These are phyloP conservation scores for Aphaenogaster ashmeadi DNA, from an alignment of 1,140 invertebrate genomes.

Conservation along the genomic window DNA sequence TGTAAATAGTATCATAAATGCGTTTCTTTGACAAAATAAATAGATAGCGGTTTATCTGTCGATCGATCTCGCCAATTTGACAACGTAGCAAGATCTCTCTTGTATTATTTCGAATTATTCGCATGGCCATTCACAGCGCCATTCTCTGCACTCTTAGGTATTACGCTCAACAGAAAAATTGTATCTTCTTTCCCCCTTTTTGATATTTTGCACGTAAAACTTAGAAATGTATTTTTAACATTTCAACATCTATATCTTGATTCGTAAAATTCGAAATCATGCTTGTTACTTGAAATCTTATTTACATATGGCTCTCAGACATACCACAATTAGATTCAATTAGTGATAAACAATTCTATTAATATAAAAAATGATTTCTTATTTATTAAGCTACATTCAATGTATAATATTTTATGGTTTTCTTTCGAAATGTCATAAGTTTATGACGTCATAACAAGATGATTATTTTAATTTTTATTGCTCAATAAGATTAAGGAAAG, in stretches of 20 bases:
- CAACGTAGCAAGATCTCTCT: neutral
- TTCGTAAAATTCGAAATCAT: conserved; percentile 11
- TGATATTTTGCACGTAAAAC: conserved; percentile 20
- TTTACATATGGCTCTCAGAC: conserved; percentile 12
- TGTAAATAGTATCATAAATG: neutral
- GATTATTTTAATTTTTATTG: neutral
- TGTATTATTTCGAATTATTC: neutral
- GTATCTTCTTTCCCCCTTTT: neutral
- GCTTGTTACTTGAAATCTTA: conserved; percentile 3
- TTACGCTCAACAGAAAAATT: conserved; percentile 45
- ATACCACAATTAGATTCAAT: neutral
- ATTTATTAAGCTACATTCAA: neutral
- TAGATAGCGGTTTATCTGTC: neutral
- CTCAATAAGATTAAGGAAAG: neutral
- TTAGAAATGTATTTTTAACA: conserved; percentile 3
- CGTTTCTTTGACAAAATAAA: neutral
- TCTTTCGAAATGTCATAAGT: neutral
- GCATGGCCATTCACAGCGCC: conserved; percentile 48
- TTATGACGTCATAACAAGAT: neutral
- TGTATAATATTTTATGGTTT: neutral
- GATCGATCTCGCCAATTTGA: neutral
- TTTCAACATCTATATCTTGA: neutral
- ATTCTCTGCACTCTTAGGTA: conserved; percentile 76
- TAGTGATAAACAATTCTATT: neutral
- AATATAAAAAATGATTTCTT: neutral